Base-by-base conservation (phyloP, 2,888 invertebrate genomes). In the Chrysina gloriosa region DNA sequence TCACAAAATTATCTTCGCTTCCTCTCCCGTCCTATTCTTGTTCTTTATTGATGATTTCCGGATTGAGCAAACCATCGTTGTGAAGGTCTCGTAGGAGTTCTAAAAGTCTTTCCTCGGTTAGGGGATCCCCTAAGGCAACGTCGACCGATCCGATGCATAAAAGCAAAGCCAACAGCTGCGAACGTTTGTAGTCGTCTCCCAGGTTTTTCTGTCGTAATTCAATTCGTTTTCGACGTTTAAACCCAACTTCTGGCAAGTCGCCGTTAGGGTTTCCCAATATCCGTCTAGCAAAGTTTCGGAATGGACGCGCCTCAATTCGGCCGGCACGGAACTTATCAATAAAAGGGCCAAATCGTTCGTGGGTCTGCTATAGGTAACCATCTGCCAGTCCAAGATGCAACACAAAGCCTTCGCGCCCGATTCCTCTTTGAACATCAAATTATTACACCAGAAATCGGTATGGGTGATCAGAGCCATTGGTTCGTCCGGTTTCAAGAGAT, bases 381-480 rank as follows among this genome's bases (percentile, higher is more conserved):
- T 93, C 84, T 93, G 93, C 93, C 93, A 93, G 80, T 93, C 93
- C 45, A 93, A 83, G 52, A 92, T 90, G 64, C 89, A 87, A 78
- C 93, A 93, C 69, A 88, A 86, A 75, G 87, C 87, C 11, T 39
- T 56, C 52, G 64, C 73, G 14, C 81, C 80, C 36, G 80, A 80
- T 29, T 80, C 81, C 68, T 88, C 87, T 65, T 86, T 84, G 77
- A 93, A 92, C 69, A 92, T 84, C 11, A 93, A 85, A 82, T 93
- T 93, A 74, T 92, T 92, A 79, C 92, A 91, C 93, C 93, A 93
- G 81, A 93, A 93, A 79, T 93, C 93, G 0, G 92, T 93, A 80
- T 93, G 93, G 0, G 92, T 93, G 69, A 93, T 89, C 3, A 92
- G 85, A 0, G 92, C 91, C 76, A 90, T 82, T 0, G 93, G 92